Conservation (phyloP, 2,113 vertebrate species). For the Mixornis gularis region DNA sequence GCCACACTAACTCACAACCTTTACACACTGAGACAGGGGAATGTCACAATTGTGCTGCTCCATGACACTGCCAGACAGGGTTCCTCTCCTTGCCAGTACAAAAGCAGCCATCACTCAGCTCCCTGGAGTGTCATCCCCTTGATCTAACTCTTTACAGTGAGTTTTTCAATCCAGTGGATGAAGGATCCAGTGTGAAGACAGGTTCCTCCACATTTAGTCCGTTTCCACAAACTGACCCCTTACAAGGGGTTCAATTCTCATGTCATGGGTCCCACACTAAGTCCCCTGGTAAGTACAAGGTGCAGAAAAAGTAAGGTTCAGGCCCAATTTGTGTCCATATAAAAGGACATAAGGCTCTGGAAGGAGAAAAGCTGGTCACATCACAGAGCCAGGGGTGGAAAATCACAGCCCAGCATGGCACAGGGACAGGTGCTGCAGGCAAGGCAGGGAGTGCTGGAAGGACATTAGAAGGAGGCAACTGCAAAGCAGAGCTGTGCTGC, state of each 20-base stretch:
- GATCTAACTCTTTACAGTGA: background rate
- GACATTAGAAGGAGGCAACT: background rate
- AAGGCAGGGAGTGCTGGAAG: background rate
- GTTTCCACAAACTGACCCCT: background rate
- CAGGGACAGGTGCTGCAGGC: background rate
- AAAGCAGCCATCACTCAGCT: background rate
- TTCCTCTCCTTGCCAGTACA: background rate
- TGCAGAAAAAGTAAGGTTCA: background rate
- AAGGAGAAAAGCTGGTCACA: background rate
- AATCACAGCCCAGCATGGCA: background rate
- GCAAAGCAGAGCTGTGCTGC: background rate
- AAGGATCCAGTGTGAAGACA: background rate
- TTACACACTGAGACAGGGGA: background rate
- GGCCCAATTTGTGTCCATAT: background rate
- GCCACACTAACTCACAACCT: background rate
- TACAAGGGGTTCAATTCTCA: background rate
- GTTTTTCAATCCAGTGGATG: background rate
- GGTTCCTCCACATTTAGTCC: accelerated
- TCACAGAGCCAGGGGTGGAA: background rate
- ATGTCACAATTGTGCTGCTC: background rate
- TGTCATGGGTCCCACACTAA: background rate
- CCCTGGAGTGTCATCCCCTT: background rate
- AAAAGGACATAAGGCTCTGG: background rate
- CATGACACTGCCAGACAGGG: accelerated
- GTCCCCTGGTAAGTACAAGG: background rate